phyloP scores from a whole-genome alignment of 2,888 invertebrate species.

The Phrixothrix hirtus region DNA sequence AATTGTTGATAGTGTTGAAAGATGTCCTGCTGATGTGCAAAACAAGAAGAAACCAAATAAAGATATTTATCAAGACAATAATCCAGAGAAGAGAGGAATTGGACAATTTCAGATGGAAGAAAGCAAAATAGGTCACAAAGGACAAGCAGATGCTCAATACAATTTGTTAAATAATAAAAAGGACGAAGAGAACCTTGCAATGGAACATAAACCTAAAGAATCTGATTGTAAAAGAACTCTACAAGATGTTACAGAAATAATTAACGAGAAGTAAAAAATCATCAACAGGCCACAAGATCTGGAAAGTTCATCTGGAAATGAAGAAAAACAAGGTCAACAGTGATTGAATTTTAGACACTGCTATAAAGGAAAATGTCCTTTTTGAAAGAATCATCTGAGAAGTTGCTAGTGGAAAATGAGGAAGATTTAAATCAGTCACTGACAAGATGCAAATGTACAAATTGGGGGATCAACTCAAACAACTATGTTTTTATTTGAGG shows the following conservation, averaged over 20 bases:
- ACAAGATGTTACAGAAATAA: conserved; percentile 66
- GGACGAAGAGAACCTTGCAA: conserved; percentile 51
- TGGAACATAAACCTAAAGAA: conserved; percentile 72
- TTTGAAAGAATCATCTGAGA: conserved; percentile 64
- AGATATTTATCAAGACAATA: conserved; percentile 60
- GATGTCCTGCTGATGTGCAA: conserved; percentile 45
- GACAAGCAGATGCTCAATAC: conserved; percentile 55
- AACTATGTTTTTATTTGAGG: too few relatives aligned
- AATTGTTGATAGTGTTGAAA: conserved; percentile 58
- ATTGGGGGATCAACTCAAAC: too few relatives aligned
- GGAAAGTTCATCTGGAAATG: conserved; percentile 56
- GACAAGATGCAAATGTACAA: too few relatives aligned
- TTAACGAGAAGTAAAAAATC: conserved; percentile 65
- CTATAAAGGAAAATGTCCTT: conserved; percentile 75
- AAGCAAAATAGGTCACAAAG: conserved; percentile 71
- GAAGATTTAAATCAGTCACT: too few relatives aligned
- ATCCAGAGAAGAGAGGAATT: conserved; percentile 67
- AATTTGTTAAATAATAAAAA: conserved; percentile 43
- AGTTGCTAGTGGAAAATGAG: conserved; percentile 49
- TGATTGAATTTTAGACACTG: conserved; percentile 74
- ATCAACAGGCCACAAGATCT: conserved; percentile 56
- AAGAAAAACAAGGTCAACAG: conserved; percentile 58
- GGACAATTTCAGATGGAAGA: conserved; percentile 78
- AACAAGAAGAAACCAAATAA: conserved; percentile 54
- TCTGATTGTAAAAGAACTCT: conserved; percentile 75